Evolutionary conservation across 2,797 vertebrate species (phyloP).

Genomic region (Crax fasciolata): DNA sequence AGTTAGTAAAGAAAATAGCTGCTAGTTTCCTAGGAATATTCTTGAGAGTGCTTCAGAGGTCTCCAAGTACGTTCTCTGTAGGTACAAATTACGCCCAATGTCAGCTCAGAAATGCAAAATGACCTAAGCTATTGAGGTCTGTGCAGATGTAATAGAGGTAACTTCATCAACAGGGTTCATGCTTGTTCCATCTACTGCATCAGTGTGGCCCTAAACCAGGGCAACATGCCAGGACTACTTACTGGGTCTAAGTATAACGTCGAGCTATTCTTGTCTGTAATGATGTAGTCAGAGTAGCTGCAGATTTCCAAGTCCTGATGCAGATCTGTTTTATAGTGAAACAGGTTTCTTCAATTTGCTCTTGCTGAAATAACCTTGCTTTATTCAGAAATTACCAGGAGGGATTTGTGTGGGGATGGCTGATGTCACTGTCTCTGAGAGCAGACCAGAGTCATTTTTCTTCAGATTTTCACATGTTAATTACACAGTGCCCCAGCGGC

Average conservation of each 20-base stretch:
- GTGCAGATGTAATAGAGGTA: not conserved
- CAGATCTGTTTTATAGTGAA: not conserved
- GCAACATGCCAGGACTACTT: not conserved
- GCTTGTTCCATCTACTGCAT: not conserved
- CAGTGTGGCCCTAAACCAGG: not conserved
- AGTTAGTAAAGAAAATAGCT: not conserved
- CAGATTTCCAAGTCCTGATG: not conserved
- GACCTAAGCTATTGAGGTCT: not conserved
- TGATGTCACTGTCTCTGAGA: not conserved
- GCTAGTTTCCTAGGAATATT: not conserved
- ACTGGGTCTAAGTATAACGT: not conserved
- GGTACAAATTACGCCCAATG: not conserved
- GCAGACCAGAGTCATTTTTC: not conserved
- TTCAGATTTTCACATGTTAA: not conserved
- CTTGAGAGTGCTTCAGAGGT: not conserved
- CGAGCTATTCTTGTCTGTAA: not conserved
- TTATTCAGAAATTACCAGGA: not conserved
- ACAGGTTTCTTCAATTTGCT: not conserved
- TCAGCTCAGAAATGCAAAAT: not conserved
- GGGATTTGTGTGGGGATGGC: not conserved
- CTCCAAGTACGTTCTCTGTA: not conserved
- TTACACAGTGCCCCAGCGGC: not conserved
- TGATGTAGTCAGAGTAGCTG: not conserved
- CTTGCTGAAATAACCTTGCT: not conserved
- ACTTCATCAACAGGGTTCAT: not conserved